Evolutionary conservation across 1,140 invertebrate species (phyloP).

Genomic region (Monomorium pharaonis): DNA sequence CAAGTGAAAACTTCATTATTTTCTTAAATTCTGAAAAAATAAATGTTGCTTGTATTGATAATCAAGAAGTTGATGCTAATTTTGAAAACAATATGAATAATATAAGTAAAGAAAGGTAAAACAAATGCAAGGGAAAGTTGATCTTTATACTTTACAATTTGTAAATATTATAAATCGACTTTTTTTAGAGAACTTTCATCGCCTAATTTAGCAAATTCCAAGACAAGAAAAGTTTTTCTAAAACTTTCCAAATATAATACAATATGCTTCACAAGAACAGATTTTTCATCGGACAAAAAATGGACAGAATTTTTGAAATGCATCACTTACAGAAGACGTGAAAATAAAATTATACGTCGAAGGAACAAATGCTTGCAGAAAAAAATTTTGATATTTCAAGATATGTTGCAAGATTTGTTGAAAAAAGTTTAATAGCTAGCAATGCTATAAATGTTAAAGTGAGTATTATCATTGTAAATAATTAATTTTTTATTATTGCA

Average conservation of each 20-base stretch:
- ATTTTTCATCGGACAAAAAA: slow-evolving; percentile 3
- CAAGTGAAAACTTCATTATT: not conserved
- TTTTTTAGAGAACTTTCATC: not conserved
- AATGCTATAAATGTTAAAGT: not conserved
- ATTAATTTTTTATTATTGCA: not conserved
- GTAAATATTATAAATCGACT: not conserved
- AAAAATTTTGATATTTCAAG: not conserved
- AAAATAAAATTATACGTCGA: not conserved
- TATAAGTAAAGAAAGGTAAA: not conserved
- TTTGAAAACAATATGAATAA: not conserved
- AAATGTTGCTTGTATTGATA: not conserved
- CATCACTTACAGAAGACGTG: not conserved
- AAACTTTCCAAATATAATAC: not conserved
- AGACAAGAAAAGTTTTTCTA: not conserved
- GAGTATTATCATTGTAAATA: not conserved
- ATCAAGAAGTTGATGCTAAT: not conserved
- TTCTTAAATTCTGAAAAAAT: not conserved
- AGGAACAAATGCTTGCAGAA: slow-evolving; percentile 4
- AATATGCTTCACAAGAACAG: not conserved
- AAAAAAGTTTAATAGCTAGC: not conserved
- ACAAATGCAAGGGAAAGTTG: not conserved
- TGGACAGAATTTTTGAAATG: not conserved
- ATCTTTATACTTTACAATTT: not conserved
- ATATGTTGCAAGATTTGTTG: slow-evolving; percentile 7
- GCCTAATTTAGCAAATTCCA: not conserved